A percentile compares a stretch with the other conserved stretches of the same genome.
These are phyloP conservation scores for Ypsolopha scabrella DNA, from an alignment of 2,888 invertebrate species.

Conservation along the genomic window DNA sequence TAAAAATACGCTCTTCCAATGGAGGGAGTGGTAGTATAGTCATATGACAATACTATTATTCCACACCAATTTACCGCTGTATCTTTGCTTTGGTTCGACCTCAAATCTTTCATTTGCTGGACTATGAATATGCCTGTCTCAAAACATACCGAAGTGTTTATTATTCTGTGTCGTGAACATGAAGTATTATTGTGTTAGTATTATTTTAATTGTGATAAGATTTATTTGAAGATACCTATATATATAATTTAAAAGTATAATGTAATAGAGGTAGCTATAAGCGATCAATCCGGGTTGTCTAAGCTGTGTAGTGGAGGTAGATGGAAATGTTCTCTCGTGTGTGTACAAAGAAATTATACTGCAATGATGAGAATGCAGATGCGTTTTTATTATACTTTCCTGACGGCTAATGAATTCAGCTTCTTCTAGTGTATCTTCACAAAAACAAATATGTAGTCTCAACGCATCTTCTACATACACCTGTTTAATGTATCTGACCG, in stretches of 20 bases:
- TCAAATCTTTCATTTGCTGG: too few relatives aligned
- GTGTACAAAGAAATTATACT: slow-evolving; percentile 65
- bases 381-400: slow-evolving; percentile 21
- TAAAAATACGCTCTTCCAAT: too few relatives aligned
- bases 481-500: too few relatives aligned
- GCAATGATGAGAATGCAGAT: slow-evolving; percentile 39
- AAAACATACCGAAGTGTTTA: slow-evolving; percentile 22
- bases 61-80: too few relatives aligned
- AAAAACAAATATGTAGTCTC: too few relatives aligned
- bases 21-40: too few relatives aligned
- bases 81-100: too few relatives aligned
- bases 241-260: slow-evolving; percentile 57
- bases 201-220: slow-evolving; percentile 65
- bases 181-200: slow-evolving; percentile 64
- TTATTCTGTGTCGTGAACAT: slow-evolving; percentile 19
- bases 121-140: background rate
- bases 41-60: too few relatives aligned
- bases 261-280: slow-evolving; percentile 55
- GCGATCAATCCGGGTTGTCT: slow-evolving; percentile 48
- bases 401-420: background rate
- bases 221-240: slow-evolving; percentile 31
- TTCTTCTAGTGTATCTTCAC: background rate
- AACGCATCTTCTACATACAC: too few relatives aligned
- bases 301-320: slow-evolving; percentile 60
- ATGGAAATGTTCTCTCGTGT: slow-evolving; percentile 45